Evolutionary conservation across 2,797 vertebrate species (phyloP).

Genomic region (Pangasius djambal): DNA sequence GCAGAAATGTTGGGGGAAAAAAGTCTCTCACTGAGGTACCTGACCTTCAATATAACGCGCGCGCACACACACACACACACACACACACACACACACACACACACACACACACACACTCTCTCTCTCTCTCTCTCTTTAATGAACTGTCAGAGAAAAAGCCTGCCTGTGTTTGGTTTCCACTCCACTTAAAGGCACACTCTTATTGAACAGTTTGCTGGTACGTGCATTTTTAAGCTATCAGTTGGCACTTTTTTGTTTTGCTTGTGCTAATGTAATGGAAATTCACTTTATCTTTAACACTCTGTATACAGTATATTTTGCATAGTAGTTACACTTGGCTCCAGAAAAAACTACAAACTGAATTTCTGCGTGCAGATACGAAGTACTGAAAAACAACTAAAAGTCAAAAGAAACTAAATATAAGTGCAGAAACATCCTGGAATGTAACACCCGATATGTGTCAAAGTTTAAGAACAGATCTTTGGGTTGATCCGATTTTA

Average conservation of each 20-base stretch:
- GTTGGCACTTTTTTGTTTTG: conserved; percentile 70
- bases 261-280: conserved; percentile 7
- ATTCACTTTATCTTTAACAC: conserved; percentile 21
- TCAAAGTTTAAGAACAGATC: conserved; percentile 42
- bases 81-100: no score
- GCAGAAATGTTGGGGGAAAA: neutral
- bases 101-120: conserved; percentile 27
- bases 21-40: conserved; percentile 30
- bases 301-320: conserved; percentile 32
- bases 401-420: conserved; percentile 23
- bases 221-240: conserved; percentile 36
- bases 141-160: conserved; percentile 16
- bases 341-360: conserved; percentile 3
- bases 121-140: conserved; percentile 1
- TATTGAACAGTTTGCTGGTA: conserved; percentile 51
- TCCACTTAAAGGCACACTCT: conserved; percentile 48
- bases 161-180: conserved; percentile 39
- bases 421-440: conserved; percentile 18
- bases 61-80: neutral
- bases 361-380: conserved; percentile 24
- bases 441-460: neutral
- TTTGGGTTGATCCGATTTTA: conserved; percentile 62
- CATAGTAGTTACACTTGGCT: conserved; percentile 19
- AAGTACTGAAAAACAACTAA: conserved; percentile 50
- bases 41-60: conserved; percentile 20